A percentile compares a stretch with the other conserved stretches of the same genome.
Conservation (phyloP, 2,113 vertebrate species). For the Malurus cyaneus region DNA sequence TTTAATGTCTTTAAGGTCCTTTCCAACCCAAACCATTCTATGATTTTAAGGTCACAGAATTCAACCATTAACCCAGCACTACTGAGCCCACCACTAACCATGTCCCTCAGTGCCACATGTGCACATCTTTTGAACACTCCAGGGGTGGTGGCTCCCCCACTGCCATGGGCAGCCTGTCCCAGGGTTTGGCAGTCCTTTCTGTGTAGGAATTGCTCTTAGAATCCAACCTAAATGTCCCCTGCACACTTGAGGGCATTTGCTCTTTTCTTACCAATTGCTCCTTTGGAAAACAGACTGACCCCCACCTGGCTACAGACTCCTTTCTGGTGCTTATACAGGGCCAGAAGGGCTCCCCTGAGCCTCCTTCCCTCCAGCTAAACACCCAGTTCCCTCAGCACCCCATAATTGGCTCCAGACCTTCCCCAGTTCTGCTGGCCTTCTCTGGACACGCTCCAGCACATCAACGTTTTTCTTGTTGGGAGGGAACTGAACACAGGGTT, state of each 20-base stretch:
- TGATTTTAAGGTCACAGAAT: neutral
- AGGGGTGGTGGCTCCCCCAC: neutral
- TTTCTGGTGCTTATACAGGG: neutral
- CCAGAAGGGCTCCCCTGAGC: neutral
- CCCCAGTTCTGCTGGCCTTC: neutral
- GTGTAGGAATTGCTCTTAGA: neutral
- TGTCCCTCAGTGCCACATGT: neutral
- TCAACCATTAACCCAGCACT: neutral
- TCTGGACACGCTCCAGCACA: neutral
- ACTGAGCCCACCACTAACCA: neutral
- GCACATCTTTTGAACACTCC: neutral
- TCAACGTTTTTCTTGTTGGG: neutral
- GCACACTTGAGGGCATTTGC: neutral
- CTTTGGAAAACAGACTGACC: neutral
- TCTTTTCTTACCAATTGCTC: accelerated
- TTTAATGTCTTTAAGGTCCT: neutral
- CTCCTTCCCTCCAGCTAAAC: neutral
- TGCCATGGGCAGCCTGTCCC: neutral
- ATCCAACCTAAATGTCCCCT: neutral
- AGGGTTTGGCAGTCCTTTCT: neutral
- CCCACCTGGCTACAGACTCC: accelerated
- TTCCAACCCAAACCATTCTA: neutral
- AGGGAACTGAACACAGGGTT: neutral
- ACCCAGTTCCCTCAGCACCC: neutral
- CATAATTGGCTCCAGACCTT: neutral